phyloP scores from a whole-genome alignment of 1,140 invertebrate species.

The Tetraneura akinire region DNA sequence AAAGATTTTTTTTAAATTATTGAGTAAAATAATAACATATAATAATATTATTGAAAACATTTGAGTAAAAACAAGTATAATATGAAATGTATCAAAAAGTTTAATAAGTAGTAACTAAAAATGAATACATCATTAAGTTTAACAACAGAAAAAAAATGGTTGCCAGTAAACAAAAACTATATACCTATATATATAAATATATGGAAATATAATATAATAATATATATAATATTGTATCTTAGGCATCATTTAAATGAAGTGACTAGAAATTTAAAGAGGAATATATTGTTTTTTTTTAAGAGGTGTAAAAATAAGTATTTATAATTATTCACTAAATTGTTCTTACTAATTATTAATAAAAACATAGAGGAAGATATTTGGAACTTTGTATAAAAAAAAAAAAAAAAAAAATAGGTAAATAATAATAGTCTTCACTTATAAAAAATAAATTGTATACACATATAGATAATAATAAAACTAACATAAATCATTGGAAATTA shows the following conservation, averaged over 20 bases:
- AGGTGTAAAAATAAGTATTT: neutral
- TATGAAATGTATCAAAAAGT: too few species aligned
- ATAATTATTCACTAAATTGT: conserved; percentile 28
- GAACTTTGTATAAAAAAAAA: neutral
- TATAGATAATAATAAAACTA: neutral
- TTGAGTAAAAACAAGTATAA: neutral
- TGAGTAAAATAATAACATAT: conserved; percentile 27
- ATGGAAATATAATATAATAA: conserved; percentile 23
- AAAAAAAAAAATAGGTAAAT: neutral
- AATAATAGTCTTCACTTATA: neutral
- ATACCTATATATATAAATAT: too few species aligned
- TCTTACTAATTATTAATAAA: neutral
- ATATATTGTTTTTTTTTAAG: conserved; percentile 19
- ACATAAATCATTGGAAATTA: neutral
- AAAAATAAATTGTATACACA: conserved; percentile 5
- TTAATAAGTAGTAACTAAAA: conserved; percentile 5
- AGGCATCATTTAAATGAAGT: conserved; percentile 37
- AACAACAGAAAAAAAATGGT: conserved; percentile 31
- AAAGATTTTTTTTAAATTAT: neutral
- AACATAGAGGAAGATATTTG: neutral
- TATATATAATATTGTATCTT: conserved; percentile 28
- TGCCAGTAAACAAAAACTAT: conserved; percentile 32
- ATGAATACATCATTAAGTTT: conserved; percentile 27
- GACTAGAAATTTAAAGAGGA: conserved; percentile 42
- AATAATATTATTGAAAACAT: conserved; percentile 3